phyloP scores from a whole-genome alignment of 2,888 invertebrate genomes.

The Tiphia femorata region DNA sequence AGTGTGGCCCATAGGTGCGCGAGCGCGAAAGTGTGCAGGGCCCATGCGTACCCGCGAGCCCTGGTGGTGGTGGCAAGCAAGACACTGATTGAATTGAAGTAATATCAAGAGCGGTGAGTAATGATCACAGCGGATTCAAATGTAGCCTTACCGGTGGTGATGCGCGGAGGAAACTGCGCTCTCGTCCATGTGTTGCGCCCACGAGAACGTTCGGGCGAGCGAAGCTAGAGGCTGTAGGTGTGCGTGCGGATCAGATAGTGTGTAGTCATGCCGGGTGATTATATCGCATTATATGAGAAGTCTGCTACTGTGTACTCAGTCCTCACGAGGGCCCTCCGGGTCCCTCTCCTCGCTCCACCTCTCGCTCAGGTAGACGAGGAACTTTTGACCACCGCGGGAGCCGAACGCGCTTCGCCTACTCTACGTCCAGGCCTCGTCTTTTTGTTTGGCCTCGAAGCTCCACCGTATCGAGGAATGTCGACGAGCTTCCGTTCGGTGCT shows the following conservation, averaged over 20 bases:
- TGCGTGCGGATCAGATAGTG: constrained; percentile 67
- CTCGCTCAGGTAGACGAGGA: constrained; percentile 47
- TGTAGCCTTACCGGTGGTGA: constrained; percentile 62
- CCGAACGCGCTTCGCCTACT: constrained; percentile 26
- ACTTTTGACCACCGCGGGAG: constrained; percentile 51
- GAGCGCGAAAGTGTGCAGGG: constrained; percentile 20
- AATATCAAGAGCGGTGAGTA: constrained; percentile 69
- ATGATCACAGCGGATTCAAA: constrained; percentile 66
- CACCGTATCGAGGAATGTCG: too few species aligned
- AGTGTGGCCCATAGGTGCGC: constrained; percentile 33
- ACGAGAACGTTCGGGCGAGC: constrained; percentile 11
- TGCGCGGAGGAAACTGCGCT: constrained; percentile 11
- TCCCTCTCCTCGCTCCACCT: constrained; percentile 38
- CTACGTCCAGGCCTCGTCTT: too few species aligned
- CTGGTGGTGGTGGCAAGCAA: constrained; percentile 59
- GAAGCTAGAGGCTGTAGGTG: constrained; percentile 25
- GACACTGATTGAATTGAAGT: constrained; percentile 70
- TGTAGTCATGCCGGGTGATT: constrained; percentile 69
- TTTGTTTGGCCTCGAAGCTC: not conserved
- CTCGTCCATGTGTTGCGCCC: not conserved
- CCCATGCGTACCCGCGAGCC: constrained; percentile 24
- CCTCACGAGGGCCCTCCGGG: constrained; percentile 55
- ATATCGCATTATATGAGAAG: constrained; percentile 69
- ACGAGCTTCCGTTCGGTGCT: too few species aligned
- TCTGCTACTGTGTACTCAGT: constrained; percentile 68